Conservation (phyloP, 30 jellyfish, hydroid and myxozoan genomes). For the Pseudorhiza aurosa region DNA sequence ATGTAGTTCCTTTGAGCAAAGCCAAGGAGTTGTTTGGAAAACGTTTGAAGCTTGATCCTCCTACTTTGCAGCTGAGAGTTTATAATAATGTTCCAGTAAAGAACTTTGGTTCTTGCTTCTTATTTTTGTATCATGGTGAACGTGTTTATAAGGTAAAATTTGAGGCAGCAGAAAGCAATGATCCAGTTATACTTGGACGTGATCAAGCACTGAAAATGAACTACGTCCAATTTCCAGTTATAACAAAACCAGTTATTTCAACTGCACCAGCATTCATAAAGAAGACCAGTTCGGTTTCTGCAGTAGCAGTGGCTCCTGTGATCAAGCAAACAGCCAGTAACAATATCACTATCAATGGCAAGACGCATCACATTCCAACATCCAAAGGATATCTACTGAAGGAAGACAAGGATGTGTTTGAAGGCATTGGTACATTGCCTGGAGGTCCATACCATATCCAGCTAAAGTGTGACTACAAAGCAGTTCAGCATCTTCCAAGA, state of each 20-base stretch:
- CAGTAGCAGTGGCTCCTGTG: constrained; percentile 11
- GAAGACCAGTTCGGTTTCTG: not conserved
- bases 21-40: not conserved
- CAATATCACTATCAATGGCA: not conserved
- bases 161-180: not conserved
- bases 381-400: not conserved
- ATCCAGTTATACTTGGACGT: not conserved
- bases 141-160: not conserved
- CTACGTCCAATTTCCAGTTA: not conserved
- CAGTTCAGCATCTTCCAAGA: constrained; percentile 58
- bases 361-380: not conserved
- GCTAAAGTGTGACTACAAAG: constrained; percentile 9
- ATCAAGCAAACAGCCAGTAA: not conserved
- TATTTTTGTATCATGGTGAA: not conserved
- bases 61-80: not conserved
- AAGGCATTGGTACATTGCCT: constrained; percentile 42
- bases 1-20: not conserved
- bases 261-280: not conserved
- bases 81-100: not conserved
- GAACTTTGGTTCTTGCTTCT: constrained; percentile 1
- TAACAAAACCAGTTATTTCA: not conserved
- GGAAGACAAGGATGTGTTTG: constrained; percentile 57
- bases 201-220: not conserved
- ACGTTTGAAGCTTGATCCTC: constrained; percentile 4
- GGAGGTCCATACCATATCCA: constrained; percentile 31